Conservation (phyloP, 2,888 invertebrate genomes). For the Netelia inedita region DNA sequence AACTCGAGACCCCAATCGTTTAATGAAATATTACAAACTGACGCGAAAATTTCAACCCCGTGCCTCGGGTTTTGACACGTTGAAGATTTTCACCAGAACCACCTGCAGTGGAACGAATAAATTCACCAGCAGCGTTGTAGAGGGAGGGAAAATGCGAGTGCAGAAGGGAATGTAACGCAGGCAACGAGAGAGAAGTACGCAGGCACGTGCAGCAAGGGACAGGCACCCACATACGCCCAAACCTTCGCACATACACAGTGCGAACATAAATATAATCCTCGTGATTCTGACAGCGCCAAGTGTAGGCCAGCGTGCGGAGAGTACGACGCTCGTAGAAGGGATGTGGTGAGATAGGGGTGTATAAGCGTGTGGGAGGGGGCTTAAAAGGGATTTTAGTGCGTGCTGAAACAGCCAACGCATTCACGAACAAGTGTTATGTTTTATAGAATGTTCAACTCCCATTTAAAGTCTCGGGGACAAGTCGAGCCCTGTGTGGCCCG, state of each 20-base stretch:
- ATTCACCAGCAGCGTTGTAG: conserved; percentile 7
- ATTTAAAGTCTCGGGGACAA: conserved; percentile 77
- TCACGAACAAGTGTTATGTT: conserved; percentile 77
- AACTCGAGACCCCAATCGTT: no score
- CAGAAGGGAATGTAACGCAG: conserved; percentile 15
- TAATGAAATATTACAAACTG: neutral
- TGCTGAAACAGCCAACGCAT: conserved; percentile 68
- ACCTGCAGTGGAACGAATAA: conserved; percentile 26
- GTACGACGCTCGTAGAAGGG: conserved; percentile 38
- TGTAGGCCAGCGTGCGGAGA: conserved; percentile 36
- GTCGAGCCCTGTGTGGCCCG: conserved; percentile 22
- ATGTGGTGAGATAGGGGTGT: conserved; percentile 8
- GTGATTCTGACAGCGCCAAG: conserved; percentile 75
- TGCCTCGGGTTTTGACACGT: neutral
- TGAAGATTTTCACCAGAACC: conserved; percentile 2
- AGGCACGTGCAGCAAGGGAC: conserved; percentile 61
- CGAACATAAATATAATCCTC: conserved; percentile 75
- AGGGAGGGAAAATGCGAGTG: conserved; percentile 1
- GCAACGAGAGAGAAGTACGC: neutral
- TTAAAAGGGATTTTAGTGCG: conserved; percentile 71
- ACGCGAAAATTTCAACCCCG: neutral
- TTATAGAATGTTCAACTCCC: conserved; percentile 80
- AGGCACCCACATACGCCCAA: neutral
- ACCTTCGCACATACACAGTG: conserved; percentile 70
- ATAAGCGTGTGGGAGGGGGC: neutral